Evolutionary conservation across 2,888 invertebrate species (phyloP), one percentile per base, ranked within the genome.

Genomic region (Neoascia interrupta): DNA sequence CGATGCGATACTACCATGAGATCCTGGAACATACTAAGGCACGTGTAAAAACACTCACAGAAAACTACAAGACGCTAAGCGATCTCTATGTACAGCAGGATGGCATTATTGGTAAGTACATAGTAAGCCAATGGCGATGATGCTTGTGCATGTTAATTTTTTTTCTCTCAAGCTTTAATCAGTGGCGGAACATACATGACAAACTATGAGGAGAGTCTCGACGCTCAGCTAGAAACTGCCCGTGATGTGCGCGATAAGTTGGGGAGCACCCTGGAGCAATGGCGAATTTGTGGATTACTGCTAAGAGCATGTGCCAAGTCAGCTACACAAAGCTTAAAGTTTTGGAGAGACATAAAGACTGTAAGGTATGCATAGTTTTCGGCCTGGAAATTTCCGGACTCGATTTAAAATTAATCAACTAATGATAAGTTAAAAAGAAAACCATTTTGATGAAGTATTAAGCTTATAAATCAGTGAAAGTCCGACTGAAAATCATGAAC

Each of bases 141-240:
- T 8, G 4, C 4, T 26, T 26, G 10, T 1, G 1, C n/a, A 26
- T 8, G 11, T 13, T 15, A 31, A 5, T 8, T 26, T 43, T 49
- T n/a, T 13, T 16, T 10, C 1, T 15, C 15, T 61, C 16, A 31
- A 86, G 89, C 88, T 3, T 85, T 85, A 4, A 85, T 88, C 2
- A 87, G 87, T 60, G 88, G 88, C 0, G 88, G 88, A 5, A 87
- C 87, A 1, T 89, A 89, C 23, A 85, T 87, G 83, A 88, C 87
- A 1, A 84, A 84, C 5, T 82, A 86, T 4, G 88, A 89, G 83
- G 88, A 88, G 75, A 84, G 82, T 66, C 81, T 89, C 1, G 88
- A 89, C 41, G 81, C 83, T 4, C 87, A 88, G 74, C 58, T 89
- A 43, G 88, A 89, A 60, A 81, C 83, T 15, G 85, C 86, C 0